Conservation (phyloP, 2,888 invertebrate genomes). For the Drosophila siamana region DNA sequence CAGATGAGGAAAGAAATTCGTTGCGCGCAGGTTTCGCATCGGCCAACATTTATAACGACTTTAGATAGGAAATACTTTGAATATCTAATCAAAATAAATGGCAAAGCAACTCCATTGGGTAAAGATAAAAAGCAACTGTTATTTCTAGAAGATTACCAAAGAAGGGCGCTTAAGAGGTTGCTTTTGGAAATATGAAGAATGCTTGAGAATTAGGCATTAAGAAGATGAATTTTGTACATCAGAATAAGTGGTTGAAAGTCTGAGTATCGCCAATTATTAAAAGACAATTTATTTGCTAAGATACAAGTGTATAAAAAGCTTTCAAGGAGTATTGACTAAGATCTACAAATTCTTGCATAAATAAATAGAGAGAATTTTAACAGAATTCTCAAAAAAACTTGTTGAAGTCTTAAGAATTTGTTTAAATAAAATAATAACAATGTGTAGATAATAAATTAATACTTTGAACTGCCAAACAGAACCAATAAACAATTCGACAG, state of each 20-base stretch:
- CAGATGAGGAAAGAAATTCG: conserved; percentile 7
- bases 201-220: background rate
- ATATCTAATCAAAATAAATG: conserved; percentile 36
- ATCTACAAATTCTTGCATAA: too few relatives aligned
- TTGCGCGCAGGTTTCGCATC: conserved; percentile 22
- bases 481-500: too few relatives aligned
- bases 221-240: background rate
- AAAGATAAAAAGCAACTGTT: background rate
- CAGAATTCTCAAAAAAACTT: too few relatives aligned
- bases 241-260: background rate
- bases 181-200: background rate
- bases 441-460: too few relatives aligned
- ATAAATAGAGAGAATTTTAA: too few relatives aligned
- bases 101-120: background rate
- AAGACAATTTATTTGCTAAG: too few relatives aligned
- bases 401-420: too few relatives aligned
- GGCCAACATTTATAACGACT: conserved; percentile 4
- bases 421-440: too few relatives aligned
- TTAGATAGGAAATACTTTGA: conserved; percentile 12
- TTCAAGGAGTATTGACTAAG: too few relatives aligned
- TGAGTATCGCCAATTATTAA: too few relatives aligned
- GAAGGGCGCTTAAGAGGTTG: background rate
- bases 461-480: too few relatives aligned
- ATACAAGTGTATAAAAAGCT: too few relatives aligned
- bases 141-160: background rate